Evolutionary conservation across 2,113 vertebrate genomes (phyloP), one percentile per base, ranked within the genome.

Genomic region (Hepsetus odoe): DNA sequence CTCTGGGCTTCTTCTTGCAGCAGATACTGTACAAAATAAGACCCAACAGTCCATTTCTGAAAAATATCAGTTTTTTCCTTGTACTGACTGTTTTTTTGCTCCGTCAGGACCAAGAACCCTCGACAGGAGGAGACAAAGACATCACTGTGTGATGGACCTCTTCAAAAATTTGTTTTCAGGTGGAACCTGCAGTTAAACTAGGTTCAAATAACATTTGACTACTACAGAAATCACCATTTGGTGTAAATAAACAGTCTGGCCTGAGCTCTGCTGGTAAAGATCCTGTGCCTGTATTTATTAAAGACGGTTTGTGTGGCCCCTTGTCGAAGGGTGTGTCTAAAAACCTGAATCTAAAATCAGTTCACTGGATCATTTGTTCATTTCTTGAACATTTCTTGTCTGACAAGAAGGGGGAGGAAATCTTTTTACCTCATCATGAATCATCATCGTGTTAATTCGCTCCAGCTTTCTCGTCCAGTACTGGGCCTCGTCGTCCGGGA

Each of bases 401-500:
- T 8, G 46, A 49, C 2, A 49, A 49, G 3, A 13, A 49, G 2
- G 18, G 5, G 5, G 5, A 49, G 16, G 46, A 49, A 49, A 12
- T 7, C 49, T 5, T 16, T 1, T 10, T 83, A 97, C 97, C 94
- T 96, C 94, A 61, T 92, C 93, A 22, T 94, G 92, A 69, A 94
- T 89, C 86, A 82, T 89, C 87, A 96, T 91, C 38, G 92, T 91
- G 87, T 98, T 98, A 83, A 98, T 94, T 85, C 94, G 90, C 76
- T 95, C 95, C 85, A 98, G 90, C 88, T 98, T 99, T 76, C 90
- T 93, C 77, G 95, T 97, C 97, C 97, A 99, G 81, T 97, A 99
- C 87, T 94, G 93, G 76, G 97, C 97, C 87, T 99, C 97, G 38
- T 98, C 95, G 46, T 99, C 97, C 3, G 97, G 98, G 40, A 99